Base-by-base conservation (phyloP, 2,797 vertebrate species). In the Carcharodon carcharias region DNA sequence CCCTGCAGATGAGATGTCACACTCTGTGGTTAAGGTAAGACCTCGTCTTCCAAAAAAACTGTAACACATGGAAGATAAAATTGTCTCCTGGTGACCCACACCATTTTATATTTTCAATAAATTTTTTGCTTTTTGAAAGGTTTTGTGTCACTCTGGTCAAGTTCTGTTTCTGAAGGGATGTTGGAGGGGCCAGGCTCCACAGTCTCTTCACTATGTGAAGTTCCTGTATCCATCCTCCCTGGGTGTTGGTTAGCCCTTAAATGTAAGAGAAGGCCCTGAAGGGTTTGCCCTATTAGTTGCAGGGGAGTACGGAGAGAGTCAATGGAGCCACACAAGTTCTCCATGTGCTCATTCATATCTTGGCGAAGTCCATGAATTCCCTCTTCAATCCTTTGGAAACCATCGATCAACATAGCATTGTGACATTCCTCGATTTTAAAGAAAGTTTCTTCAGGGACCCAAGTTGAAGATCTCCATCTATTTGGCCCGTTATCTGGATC, bases 311-410 rank as follows among this genome's bases (percentile, higher is more conserved):
- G 94, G 50, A 95, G 94, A 56, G 94, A 95, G 45, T 95, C 94
- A 73, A 95, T 95, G 69, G 94, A 95, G 69, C 94, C 94, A 56
- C 94, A 95, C 67, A 95, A 56, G 18, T 77, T 95, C 94, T 95
- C 94, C 94, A 95, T 77, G 94, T 95, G 94, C 45, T 95, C 94
- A 28, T 95, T 73, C 94, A 95, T 95, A 31, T 95, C 94, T 77
- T 95, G 94, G 50, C 94, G 94, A 56, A 95, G 94, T 77, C 94
- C 94, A 35, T 95, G 71, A 77, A 95, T 95, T 77, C 94, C 94
- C 31, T 95, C 94, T 95, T 95, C 67, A 54, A 95, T 95, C 94
- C 94, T 95, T 56, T 95, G 94, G 94, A 95, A 95, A 58, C 94
- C 94, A 56, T 95, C 94, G 16, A 95, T 95, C 94, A 95, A 95